A percentile compares a stretch with the other conserved stretches of the same genome.
Conservation (phyloP, 2,797 vertebrate species). For the Cottoperca gobio region DNA sequence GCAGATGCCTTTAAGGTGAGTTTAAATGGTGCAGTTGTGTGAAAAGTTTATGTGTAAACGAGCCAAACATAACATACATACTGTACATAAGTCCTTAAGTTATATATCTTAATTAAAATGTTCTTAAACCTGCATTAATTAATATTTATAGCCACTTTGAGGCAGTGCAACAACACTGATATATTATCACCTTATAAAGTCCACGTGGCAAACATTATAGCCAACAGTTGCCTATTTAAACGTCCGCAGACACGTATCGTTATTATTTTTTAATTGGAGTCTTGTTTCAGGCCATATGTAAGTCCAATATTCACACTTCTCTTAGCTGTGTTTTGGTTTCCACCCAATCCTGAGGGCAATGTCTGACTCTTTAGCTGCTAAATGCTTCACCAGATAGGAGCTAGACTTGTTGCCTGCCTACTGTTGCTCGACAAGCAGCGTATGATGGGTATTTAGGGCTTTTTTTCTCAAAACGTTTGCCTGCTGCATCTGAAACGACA, state of each 20-base stretch:
- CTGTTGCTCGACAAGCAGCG: rapidly evolving
- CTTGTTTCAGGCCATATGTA: background rate
- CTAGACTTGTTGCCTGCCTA: background rate
- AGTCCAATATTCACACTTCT: background rate
- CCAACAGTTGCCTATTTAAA: background rate
- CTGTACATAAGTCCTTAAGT: background rate
- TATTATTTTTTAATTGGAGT: background rate
- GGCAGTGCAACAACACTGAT: background rate
- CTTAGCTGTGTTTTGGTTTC: background rate
- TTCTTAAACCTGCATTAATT: background rate
- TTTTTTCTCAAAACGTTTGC: background rate
- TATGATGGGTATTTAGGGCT: background rate
- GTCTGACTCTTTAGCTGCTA: background rate
- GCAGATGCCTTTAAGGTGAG: conserved; percentile 97
- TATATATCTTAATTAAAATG: background rate
- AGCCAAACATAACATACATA: background rate
- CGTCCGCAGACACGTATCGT: background rate
- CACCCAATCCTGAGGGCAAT: background rate
- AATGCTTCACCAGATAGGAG: background rate
- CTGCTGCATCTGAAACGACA: background rate
- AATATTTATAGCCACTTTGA: background rate
- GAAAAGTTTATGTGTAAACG: background rate
- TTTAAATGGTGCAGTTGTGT: background rate
- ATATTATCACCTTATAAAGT: background rate
- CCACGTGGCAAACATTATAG: background rate